A percentile compares a stretch with the other conserved stretches of the same genome.
Conservation (phyloP, 2,888 invertebrate species). For the Chalcosyrphus nemorum region DNA sequence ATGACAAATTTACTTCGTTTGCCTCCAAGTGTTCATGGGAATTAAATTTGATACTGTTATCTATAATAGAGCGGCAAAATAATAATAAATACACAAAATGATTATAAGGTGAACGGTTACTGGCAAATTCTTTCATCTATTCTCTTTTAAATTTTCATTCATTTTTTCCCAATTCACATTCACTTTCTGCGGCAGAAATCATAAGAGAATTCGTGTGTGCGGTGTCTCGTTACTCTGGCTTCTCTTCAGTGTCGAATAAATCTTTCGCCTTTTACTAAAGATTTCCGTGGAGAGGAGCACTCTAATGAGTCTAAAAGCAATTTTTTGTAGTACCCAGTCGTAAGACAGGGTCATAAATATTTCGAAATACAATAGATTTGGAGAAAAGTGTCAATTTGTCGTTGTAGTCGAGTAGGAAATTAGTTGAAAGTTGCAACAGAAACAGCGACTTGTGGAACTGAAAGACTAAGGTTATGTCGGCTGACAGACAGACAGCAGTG, state of each 20-base stretch:
- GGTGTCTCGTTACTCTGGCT: conserved; percentile 47
- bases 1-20: not conserved
- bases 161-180: conserved; percentile 42
- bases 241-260: conserved; percentile 71
- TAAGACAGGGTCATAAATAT: conserved; percentile 50
- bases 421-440: no score
- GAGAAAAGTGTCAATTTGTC: no score
- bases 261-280: conserved; percentile 72
- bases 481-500: no score
- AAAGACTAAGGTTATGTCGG: no score
- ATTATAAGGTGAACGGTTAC: not conserved
- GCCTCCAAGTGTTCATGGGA: not conserved
- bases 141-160: conserved; percentile 8
- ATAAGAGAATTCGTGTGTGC: not conserved
- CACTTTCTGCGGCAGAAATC: not conserved
- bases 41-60: conserved; percentile 12
- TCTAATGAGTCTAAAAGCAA: conserved; percentile 68
- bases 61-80: not conserved
- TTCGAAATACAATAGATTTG: no score
- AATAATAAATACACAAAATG: not conserved
- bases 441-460: no score
- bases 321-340: conserved; percentile 62
- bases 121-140: not conserved
- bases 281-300: conserved; percentile 72
- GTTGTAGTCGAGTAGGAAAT: no score